Percentiles rank a stretch among this genome's conserved stretches.
Conservation (phyloP, 2,113 vertebrate genomes). For the Eira barbara region DNA sequence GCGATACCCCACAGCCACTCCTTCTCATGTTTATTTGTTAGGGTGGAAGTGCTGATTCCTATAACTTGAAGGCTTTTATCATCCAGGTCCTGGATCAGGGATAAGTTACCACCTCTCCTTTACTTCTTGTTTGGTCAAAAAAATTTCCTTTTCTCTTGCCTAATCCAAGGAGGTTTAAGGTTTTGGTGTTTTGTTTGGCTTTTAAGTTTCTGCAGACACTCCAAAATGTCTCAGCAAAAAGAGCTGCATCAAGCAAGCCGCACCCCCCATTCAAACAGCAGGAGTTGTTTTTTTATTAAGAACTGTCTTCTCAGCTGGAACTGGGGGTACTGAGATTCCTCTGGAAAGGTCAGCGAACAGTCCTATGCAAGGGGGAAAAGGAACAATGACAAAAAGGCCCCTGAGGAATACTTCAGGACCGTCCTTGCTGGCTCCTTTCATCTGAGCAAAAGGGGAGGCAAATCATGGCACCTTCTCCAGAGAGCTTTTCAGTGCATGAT, state of each 20-base stretch:
- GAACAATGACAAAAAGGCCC: constrained; percentile 66
- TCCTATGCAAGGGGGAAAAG: not conserved
- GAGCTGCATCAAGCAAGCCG: constrained; percentile 65
- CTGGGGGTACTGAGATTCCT: constrained; percentile 57
- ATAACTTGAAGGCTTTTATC: constrained; percentile 64
- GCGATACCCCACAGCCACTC: constrained; percentile 3
- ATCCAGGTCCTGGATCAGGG: constrained; percentile 55
- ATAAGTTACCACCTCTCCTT: constrained; percentile 28
- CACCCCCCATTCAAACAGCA: constrained; percentile 65
- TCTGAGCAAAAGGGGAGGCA: constrained; percentile 57
- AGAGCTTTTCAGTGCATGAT: constrained; percentile 52
- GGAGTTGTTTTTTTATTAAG: constrained; percentile 19
- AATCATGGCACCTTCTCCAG: constrained; percentile 54
- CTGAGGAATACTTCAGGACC: constrained; percentile 62
- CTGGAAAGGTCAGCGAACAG: constrained; percentile 74
- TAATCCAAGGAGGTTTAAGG: constrained; percentile 28
- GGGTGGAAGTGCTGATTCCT: constrained; percentile 49
- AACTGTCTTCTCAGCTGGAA: constrained; percentile 73
- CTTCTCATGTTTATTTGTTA: constrained; percentile 29
- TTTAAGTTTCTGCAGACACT: constrained; percentile 72
- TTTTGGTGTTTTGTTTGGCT: constrained; percentile 49
- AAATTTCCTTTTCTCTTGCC: constrained; percentile 61
- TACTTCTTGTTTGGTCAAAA: constrained; percentile 45
- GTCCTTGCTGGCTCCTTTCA: constrained; percentile 68
- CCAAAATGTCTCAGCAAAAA: constrained; percentile 76